Percentiles rank a stretch among this genome's conserved stretches.
Conservation (phyloP, 2,888 invertebrate species). For the Ellobium chinense region DNA sequence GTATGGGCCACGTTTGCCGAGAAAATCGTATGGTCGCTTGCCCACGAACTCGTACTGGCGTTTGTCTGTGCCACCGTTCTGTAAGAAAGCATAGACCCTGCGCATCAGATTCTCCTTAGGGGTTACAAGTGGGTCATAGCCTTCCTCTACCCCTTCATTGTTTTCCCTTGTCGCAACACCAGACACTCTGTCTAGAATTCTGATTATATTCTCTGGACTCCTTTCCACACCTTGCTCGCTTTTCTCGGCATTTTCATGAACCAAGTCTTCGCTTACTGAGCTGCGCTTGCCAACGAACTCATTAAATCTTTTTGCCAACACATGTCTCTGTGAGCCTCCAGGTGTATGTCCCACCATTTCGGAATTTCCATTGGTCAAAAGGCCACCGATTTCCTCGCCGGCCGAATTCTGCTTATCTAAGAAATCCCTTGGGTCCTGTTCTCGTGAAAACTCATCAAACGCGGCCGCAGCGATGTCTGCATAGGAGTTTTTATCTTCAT, state of each 20-base stretch:
- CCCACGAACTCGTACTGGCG: conserved; percentile 20
- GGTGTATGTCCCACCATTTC: neutral
- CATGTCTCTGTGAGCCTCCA: neutral
- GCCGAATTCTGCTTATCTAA: neutral
- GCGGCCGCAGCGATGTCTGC: neutral
- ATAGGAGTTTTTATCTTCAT: neutral
- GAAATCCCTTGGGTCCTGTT: neutral
- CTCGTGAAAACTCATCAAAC: neutral
- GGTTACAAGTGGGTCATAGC: neutral
- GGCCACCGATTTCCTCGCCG: neutral
- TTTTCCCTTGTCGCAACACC: neutral
- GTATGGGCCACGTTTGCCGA: conserved; percentile 16
- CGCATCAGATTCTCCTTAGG: neutral
- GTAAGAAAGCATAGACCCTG: neutral
- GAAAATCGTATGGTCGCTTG: conserved; percentile 12
- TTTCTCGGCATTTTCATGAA: neutral
- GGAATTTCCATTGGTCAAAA: neutral
- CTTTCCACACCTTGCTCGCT: neutral
- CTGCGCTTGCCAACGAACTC: conserved; percentile 36
- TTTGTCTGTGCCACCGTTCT: neutral
- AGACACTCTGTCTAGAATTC: too few relatives aligned
- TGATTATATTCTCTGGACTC: neutral
- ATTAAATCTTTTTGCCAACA: conserved; percentile 1
- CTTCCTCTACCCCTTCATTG: neutral
- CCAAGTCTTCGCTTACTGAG: neutral